Evolutionary conservation across 2,797 vertebrate species (phyloP), one percentile per base, ranked within the genome.

Genomic region (Pseudomugil tenellus): DNA sequence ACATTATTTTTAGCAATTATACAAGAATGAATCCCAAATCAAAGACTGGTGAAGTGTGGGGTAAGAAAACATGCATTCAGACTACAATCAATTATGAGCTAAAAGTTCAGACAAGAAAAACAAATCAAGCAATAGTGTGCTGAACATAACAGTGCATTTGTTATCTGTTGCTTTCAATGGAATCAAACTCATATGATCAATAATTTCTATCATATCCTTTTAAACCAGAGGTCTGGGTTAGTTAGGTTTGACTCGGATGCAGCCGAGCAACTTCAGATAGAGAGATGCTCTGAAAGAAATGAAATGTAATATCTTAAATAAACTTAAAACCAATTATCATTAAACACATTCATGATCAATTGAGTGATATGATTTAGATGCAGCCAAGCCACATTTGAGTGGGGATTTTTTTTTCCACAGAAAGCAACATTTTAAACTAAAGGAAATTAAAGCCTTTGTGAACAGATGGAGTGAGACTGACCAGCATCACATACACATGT

Each of bases 41-140:
- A 84, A 77, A 79, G 69, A 63, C 66, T 54, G 46, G 72, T 58
- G 63, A 7, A 63, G 70, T 59, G 63, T 73, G 13, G 66, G 49
- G 34, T 37, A 88, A 82, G 81, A 63, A 82, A 81, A 86, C 88
- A 90, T 90, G 87, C 89, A 87, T 79, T 89, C 74, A 76, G 64
- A 85, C 9, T 65, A 63, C 58, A 80, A 68, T 85, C 37, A 77
- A 72, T 67, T 64, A 52, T 63, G 43, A 72, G 26, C 55, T 74
- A 23, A 76, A 72, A 73, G 53, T 75, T 68, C 58, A 64, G 32
- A 48, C n/a, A 46, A 28, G n/a, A 14, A 31, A 73, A 74, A 13
- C 21, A 67, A 77, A 78, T 63, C 21, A 74, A 58, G 75, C 41
- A 63, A 79, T 64, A 59, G 6, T 13, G 29, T 64, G 69, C 31